Evolutionary conservation across 2,888 invertebrate genomes (phyloP).

Genomic region (Synergus laeviventris): DNA sequence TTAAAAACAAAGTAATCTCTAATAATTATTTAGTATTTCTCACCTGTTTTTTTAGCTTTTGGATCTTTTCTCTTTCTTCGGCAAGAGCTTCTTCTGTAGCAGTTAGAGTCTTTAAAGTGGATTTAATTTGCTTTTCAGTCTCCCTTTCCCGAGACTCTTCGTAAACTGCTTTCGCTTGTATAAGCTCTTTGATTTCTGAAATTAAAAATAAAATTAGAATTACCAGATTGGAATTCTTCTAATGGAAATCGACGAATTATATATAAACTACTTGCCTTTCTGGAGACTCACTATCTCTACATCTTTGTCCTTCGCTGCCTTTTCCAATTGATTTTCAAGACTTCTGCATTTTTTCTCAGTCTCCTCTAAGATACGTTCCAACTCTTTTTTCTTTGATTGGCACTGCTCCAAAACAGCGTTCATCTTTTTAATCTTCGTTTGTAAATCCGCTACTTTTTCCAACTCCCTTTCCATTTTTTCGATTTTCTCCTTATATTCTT

Average conservation of each 20-base stretch:
- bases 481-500: background rate
- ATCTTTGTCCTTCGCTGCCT: constrained; percentile 65
- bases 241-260: background rate
- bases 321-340: constrained; percentile 51
- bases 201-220: constrained; percentile 26
- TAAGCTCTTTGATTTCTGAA: constrained; percentile 61
- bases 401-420: constrained; percentile 39
- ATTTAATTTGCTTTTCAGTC: constrained; percentile 64
- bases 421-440: constrained; percentile 32
- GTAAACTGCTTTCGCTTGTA: constrained; percentile 52
- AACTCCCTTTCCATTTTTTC: constrained; percentile 39
- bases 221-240: background rate
- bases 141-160: constrained; percentile 45
- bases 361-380: constrained; percentile 44
- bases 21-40: background rate
- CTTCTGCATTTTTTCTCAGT: constrained; percentile 44
- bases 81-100: constrained; percentile 52
- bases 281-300: constrained; percentile 65
- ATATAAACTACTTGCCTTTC: constrained; percentile 56
- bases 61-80: constrained; percentile 48
- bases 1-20: background rate
- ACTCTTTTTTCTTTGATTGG: constrained; percentile 44
- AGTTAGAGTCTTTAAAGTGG: constrained; percentile 56
- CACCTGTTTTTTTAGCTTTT: constrained; percentile 49
- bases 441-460: constrained; percentile 40